These are phyloP conservation scores for Salminus brasiliensis DNA, from an alignment of 2,113 vertebrate genomes.

Conservation along the genomic window DNA sequence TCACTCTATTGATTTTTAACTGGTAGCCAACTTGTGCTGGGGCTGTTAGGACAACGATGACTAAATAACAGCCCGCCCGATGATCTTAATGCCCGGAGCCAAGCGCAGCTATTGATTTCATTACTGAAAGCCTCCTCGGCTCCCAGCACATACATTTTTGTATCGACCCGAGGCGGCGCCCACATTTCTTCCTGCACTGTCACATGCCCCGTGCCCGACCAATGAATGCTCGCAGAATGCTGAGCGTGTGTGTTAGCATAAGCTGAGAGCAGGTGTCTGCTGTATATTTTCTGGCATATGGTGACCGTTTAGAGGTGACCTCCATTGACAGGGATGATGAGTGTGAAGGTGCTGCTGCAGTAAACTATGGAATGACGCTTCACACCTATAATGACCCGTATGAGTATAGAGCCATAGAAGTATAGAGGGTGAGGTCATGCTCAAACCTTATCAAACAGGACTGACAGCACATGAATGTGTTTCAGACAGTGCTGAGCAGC, in stretches of 20 bases:
- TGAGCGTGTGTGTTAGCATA: slow-evolving; percentile 53
- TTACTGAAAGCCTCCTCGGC: slow-evolving; percentile 75
- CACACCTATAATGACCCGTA: background rate
- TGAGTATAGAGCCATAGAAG: too few species aligned
- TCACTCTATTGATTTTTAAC: slow-evolving; percentile 72
- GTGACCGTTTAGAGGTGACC: slow-evolving; percentile 59
- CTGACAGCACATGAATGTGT: too few species aligned
- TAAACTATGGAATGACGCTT: slow-evolving; percentile 52
- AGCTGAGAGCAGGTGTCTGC: slow-evolving; percentile 38
- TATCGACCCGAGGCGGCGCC: slow-evolving; percentile 69
- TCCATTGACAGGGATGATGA: slow-evolving; percentile 53
- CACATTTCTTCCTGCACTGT: slow-evolving; percentile 69
- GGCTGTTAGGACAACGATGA: slow-evolving; percentile 72
- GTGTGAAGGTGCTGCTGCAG: slow-evolving; percentile 30
- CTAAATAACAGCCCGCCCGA: slow-evolving; percentile 74
- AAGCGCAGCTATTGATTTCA: slow-evolving; percentile 77
- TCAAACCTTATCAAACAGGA: background rate
- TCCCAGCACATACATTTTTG: slow-evolving; percentile 74
- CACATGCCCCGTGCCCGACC: slow-evolving; percentile 55
- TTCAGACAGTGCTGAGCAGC: slow-evolving; percentile 7
- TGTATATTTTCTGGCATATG: slow-evolving; percentile 55
- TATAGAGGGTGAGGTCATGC: background rate
- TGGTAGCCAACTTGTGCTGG: slow-evolving; percentile 68
- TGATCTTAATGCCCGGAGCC: slow-evolving; percentile 75
- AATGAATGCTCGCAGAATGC: slow-evolving; percentile 62